Base-by-base conservation (phyloP, 2,113 vertebrate species). In the Ariopsis seemanni region DNA sequence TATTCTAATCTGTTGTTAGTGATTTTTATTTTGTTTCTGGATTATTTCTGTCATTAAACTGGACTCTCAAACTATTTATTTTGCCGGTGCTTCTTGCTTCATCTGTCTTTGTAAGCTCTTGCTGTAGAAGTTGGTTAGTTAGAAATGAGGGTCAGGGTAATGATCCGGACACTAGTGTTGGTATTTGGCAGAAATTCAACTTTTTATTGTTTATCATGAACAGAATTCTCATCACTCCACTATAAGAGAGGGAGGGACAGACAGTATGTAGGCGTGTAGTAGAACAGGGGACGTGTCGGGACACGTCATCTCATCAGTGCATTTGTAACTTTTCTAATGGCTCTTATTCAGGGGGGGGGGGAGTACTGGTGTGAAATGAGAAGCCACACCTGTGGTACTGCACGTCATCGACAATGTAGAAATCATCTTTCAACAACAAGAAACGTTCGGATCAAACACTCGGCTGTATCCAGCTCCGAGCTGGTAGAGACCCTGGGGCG, bases 401-500 rank as follows among this genome's bases (percentile, higher is more conserved):
- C 10, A 5, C 5, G 67, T 69, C 60, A 42, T 53, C 52, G 50
- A n/a, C 17, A 4, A 2, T 34, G 50, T 12, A 62, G 48, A 62
- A n/a, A 58, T 50, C 60, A 30, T 57, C 55, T 57, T 57, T 57
- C 53, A 57, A 57, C 58, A 5, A 15, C 55, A 52, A 82, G 86
- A 82, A 83, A 53, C 67, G 4, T 22, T 34, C 63, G 27, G 71
- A 69, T 30, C 30, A 75, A 87, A 58, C 42, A n/a, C 53, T 71
- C 27, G 48, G 55, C 71, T 27, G 65, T 74, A 20, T 67, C 78
- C 7, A 6, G 22, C 71, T 42, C 50, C 34, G 42, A 72, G 55
- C 52, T 11, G 17, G 65, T 65, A 17, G 27, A 78, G 74, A 2
- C 20, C 85, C 50, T 55, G 75, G 74, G 74, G 83, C n/a, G 25